Evolutionary conservation across 2,888 invertebrate genomes (phyloP), one percentile per base, ranked within the genome.

Genomic region (Pyrochroa serraticornis): DNA sequence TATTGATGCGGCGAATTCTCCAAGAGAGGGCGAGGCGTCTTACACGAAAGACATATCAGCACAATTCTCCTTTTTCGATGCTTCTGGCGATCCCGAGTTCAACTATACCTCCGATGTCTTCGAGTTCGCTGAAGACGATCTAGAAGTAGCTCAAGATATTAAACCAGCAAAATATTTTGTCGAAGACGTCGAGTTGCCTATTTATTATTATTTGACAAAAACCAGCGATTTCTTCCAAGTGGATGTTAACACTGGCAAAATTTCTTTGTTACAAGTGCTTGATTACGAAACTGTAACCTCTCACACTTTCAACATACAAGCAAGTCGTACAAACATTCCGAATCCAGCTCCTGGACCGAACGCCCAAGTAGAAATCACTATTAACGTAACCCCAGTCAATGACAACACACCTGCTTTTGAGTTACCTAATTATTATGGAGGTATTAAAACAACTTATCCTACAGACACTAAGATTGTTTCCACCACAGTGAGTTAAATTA

Each of bases 321-420:
- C 85, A 53, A 84, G 68, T 50, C 51, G 57, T 22, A 13, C 12
- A 14, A 32, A 14, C n/a, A 58, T 45, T 41, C 41, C 37, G 36
- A 44, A 63, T 33, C 44, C 48, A 1, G 36, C 55, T 0, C 64
- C 70, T 6, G 30, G n/a, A 1, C 36, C 39, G 10, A 37, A 22
- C 44, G 43, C 44, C 36, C 66, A 44, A 14, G 38, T 48, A 3
- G 30, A 46, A 14, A 62, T 72, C 0, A 66, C 48, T 8, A 45
- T 69, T 9, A 49, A 58, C 6, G 71, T 70, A 57, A 66, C 64
- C 66, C 45, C 33, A 6, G 81, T 83, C 0, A 84, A 87, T 65
- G 86, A 86, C 38, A 81, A 84, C 39, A 44, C 71, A 7, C 88
- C 88, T 0, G 69, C 72, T 37, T 88, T 87, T 74, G 72, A 70